Percentiles rank a stretch among this genome's conserved stretches.
Conservation (phyloP, 2,113 vertebrate species). For the Nipponia nippon region DNA sequence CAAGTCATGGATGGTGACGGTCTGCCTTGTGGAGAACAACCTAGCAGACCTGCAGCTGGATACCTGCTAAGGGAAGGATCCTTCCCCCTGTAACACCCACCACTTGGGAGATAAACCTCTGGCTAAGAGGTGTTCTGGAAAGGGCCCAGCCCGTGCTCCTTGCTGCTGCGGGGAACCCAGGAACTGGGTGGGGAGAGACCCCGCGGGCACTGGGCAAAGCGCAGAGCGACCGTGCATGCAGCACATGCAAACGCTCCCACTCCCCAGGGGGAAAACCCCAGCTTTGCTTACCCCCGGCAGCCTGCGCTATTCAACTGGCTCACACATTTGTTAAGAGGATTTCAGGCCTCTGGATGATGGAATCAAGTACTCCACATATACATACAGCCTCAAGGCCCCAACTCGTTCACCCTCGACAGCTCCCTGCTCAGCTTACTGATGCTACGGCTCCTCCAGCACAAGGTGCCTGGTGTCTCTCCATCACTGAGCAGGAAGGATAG, state of each 20-base stretch:
- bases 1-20: not conserved
- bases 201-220: not conserved
- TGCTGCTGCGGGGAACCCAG: not conserved
- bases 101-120: not conserved
- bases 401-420: not conserved
- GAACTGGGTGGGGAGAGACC: not conserved
- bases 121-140: not conserved
- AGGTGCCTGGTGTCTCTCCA: not conserved
- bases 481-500: not conserved
- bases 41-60: not conserved
- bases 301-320: not conserved
- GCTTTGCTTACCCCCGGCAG: not conserved
- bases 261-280: not conserved
- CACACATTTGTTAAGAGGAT: not conserved
- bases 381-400: not conserved
- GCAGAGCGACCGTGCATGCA: fast-evolving
- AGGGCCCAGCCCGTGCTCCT: not conserved
- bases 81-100: not conserved
- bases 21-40: not conserved
- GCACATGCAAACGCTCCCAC: not conserved
- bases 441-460: not conserved
- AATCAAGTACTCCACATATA: not conserved
- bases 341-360: not conserved
- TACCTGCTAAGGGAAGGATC: not conserved
- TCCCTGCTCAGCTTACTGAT: not conserved